Evolutionary conservation across 2,888 invertebrate genomes (phyloP).

Genomic region (Invenusta paracnida): DNA sequence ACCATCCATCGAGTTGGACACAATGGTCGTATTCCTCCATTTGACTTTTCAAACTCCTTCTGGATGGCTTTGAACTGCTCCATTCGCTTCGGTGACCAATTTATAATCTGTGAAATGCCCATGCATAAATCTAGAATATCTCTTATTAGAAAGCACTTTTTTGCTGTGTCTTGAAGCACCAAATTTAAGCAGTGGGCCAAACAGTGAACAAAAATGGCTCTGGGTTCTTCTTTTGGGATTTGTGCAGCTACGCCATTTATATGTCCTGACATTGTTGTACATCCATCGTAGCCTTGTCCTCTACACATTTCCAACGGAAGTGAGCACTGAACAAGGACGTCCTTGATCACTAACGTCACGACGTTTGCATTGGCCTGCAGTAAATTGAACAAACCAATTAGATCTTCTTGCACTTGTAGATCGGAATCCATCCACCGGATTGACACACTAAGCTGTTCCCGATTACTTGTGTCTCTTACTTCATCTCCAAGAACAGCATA

Average conservation of each 20-base stretch:
- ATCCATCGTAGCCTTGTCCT: background rate
- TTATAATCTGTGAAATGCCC: background rate
- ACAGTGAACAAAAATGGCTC: background rate
- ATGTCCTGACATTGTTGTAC: background rate
- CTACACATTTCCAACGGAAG: too few relatives aligned
- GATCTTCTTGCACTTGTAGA: background rate
- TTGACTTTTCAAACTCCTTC: background rate
- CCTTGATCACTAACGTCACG: background rate
- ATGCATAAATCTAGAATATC: background rate
- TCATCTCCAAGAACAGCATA: too few relatives aligned
- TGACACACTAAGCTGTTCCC: too few relatives aligned
- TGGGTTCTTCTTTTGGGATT: background rate
- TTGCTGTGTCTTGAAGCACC: background rate
- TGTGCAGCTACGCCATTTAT: background rate
- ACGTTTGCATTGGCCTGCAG: background rate
- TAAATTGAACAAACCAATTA: background rate
- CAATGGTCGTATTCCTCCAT: background rate
- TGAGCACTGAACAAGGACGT: background rate
- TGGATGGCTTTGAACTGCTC: background rate
- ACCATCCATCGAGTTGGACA: constrained; percentile 3
- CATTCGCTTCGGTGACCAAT: background rate
- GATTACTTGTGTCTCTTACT: too few relatives aligned
- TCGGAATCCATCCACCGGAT: too few relatives aligned
- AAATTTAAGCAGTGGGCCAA: background rate
- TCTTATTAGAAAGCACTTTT: background rate